phyloP scores from a whole-genome alignment of 2,113 vertebrate genomes.

The Electrona antarctica region DNA sequence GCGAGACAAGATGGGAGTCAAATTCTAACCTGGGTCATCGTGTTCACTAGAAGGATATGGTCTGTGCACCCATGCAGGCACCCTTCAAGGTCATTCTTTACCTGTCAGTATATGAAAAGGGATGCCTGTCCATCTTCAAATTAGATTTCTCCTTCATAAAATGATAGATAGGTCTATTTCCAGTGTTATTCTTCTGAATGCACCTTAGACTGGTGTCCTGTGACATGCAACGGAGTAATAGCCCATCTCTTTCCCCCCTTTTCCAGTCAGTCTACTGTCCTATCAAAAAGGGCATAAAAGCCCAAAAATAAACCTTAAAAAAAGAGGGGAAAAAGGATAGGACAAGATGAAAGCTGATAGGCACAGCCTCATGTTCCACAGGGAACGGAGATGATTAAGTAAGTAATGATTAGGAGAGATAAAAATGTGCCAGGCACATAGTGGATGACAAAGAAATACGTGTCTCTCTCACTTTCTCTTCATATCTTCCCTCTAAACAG shows the following conservation, averaged over 20 bases:
- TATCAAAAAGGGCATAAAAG: slow-evolving; percentile 1
- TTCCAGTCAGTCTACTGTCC: slow-evolving; percentile 1
- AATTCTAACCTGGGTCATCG: too few species aligned
- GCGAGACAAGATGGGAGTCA: too few species aligned
- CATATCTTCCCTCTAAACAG: slow-evolving; percentile 39
- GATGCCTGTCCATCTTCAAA: background rate
- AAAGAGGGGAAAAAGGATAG: too few species aligned
- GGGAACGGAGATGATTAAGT: too few species aligned
- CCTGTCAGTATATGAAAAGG: background rate
- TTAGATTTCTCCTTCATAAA: background rate
- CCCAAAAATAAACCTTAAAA: too few species aligned
- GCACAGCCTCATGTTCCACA: too few species aligned
- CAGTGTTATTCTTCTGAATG: slow-evolving; percentile 3
- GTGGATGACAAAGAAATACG: slow-evolving; percentile 15
- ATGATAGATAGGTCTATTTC: slow-evolving; percentile 1
- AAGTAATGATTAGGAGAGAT: background rate
- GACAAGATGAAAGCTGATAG: too few species aligned
- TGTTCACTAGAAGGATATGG: too few species aligned
- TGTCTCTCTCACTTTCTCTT: slow-evolving; percentile 35
- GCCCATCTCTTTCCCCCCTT: too few species aligned
- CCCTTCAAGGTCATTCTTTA: background rate
- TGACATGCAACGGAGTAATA: too few species aligned
- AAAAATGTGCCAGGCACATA: background rate
- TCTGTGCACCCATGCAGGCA: too few species aligned
- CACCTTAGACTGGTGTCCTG: too few species aligned